Percentiles rank a stretch among this genome's conserved stretches.
phyloP scores from a whole-genome alignment of 2,888 invertebrate species.

The Teinopalpus imperialis region DNA sequence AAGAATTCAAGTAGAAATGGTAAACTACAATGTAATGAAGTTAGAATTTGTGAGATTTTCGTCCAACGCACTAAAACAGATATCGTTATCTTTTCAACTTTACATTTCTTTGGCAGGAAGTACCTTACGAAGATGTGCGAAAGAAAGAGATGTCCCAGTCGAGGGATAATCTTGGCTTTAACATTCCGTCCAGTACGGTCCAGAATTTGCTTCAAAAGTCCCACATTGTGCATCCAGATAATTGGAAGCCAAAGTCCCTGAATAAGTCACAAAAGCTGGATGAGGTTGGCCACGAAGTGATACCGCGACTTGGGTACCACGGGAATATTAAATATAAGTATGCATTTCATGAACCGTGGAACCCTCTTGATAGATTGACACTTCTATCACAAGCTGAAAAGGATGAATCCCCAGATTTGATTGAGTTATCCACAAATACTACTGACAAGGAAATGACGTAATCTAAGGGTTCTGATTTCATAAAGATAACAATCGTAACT shows the following conservation, averaged over 20 bases:
- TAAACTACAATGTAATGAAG: slow-evolving; percentile 12
- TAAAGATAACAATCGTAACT: slow-evolving; percentile 12
- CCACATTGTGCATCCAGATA: slow-evolving; percentile 60
- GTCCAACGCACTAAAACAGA: slow-evolving; percentile 67
- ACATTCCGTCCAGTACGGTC: slow-evolving; percentile 32
- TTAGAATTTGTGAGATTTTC: slow-evolving; percentile 40
- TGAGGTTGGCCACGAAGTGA: slow-evolving; percentile 36
- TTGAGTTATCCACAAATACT: slow-evolving; percentile 31
- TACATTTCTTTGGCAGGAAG: slow-evolving; percentile 65
- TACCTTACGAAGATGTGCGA: slow-evolving; percentile 43
- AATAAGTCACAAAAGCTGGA: slow-evolving; percentile 33
- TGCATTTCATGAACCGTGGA: slow-evolving; percentile 75
- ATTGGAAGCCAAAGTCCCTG: slow-evolving; percentile 53
- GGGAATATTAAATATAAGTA: slow-evolving; percentile 64
- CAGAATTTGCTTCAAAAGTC: slow-evolving; percentile 58
- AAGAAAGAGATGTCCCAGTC: slow-evolving; percentile 39
- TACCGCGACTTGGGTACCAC: slow-evolving; percentile 64
- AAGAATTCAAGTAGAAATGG: slow-evolving; percentile 6
- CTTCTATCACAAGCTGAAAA: slow-evolving; percentile 62
- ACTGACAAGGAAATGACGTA: slow-evolving; percentile 35
- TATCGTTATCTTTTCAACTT: slow-evolving; percentile 14
- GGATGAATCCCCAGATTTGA: slow-evolving; percentile 34
- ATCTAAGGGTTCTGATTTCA: slow-evolving; percentile 54
- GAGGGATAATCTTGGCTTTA: slow-evolving; percentile 34
- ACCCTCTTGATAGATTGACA: slow-evolving; percentile 58